A percentile compares a stretch with the other conserved stretches of the same genome.
phyloP scores from a whole-genome alignment of 2,888 invertebrate genomes.

The Nipponacmea schrenckii region DNA sequence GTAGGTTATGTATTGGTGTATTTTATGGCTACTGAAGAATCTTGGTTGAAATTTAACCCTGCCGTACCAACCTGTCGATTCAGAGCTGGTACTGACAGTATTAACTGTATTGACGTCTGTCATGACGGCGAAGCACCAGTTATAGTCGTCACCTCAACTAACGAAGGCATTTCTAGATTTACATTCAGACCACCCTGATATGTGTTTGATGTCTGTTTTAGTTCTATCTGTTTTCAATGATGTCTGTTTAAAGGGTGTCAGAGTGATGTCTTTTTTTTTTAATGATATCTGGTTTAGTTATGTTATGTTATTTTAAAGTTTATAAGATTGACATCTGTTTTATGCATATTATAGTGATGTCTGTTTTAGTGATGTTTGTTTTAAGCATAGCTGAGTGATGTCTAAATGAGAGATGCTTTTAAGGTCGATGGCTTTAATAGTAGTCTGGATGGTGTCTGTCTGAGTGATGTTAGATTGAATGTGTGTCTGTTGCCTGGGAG shows the following conservation, averaged over 20 bases:
- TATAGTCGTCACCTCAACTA: slow-evolving; percentile 14
- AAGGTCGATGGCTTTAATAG: too few relatives aligned
- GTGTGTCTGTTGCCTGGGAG: too few relatives aligned
- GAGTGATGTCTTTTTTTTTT: background rate
- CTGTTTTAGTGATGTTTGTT: too few relatives aligned
- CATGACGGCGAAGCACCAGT: slow-evolving; percentile 15
- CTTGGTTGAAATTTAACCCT: slow-evolving; percentile 5
- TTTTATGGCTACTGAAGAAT: slow-evolving; percentile 2
- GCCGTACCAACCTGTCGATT: slow-evolving; percentile 3
- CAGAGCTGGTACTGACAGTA: background rate
- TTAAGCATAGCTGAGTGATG: too few relatives aligned
- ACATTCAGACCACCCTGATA: slow-evolving; percentile 14
- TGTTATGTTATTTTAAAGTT: too few relatives aligned
- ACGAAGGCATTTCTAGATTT: slow-evolving; percentile 14
- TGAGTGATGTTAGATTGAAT: too few relatives aligned
- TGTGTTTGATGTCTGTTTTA: too few relatives aligned
- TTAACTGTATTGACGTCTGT: slow-evolving; percentile 10
- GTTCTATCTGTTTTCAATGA: background rate
- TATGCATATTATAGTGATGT: too few relatives aligned
- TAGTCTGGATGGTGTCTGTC: too few relatives aligned
- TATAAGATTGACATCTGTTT: too few relatives aligned
- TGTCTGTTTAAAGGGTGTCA: background rate
- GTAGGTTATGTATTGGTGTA: slow-evolving; percentile 15
- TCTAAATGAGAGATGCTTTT: too few relatives aligned
- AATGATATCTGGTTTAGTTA: too few relatives aligned